Percentiles rank a stretch among this genome's conserved stretches.
Evolutionary conservation across 2,888 invertebrate species (phyloP).

Genomic region (Adelphocoris suturalis): DNA sequence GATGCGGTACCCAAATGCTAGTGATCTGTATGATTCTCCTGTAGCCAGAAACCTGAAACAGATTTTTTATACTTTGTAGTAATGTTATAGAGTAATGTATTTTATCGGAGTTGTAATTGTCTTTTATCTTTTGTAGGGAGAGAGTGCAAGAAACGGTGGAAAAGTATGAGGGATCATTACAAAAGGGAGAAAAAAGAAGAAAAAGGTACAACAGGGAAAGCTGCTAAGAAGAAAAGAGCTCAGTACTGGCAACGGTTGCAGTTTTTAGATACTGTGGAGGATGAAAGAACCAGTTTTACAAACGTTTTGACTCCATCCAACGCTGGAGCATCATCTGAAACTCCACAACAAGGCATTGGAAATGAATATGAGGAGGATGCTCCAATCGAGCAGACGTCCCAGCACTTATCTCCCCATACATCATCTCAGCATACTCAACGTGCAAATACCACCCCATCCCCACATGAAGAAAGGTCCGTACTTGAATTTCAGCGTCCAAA

Average conservation of each 20-base stretch:
- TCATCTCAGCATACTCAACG: constrained; percentile 40
- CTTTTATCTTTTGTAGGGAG: constrained; percentile 69
- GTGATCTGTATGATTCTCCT: constrained; percentile 1
- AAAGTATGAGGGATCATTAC: constrained; percentile 72
- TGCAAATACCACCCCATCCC: constrained; percentile 22
- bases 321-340: neutral
- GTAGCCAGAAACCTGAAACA: constrained; percentile 30
- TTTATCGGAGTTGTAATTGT: constrained; percentile 31
- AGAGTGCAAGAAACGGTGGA: constrained; percentile 73
- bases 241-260: constrained; percentile 60
- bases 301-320: too few species aligned
- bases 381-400: constrained; percentile 14
- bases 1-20: neutral
- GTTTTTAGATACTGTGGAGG: constrained; percentile 48
- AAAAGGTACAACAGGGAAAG: constrained; percentile 65
- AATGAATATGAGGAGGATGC: constrained; percentile 53
- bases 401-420: neutral
- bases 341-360: neutral
- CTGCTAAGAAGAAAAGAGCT: constrained; percentile 65
- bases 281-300: constrained; percentile 26
- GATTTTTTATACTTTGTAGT: constrained; percentile 19
- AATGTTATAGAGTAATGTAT: neutral
- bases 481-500: constrained; percentile 32
- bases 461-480: neutral
- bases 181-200: constrained; percentile 70